Conservation (phyloP, 2,113 vertebrate genomes). For the Sciurus niger region DNA sequence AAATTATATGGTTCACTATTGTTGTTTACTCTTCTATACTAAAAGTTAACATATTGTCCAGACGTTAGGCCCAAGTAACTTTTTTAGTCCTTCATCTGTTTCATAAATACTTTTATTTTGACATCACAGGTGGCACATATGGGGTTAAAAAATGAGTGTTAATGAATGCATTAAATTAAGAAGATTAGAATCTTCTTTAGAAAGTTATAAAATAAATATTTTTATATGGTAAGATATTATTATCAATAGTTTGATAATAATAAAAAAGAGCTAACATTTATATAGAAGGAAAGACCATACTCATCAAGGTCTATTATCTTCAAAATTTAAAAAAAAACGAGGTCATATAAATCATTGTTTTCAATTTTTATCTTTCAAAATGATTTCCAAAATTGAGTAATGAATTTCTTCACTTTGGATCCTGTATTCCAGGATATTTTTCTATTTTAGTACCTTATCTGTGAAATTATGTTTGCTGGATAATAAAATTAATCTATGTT, state of each 20-base stretch:
- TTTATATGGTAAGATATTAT: not conserved
- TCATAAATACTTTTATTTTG: slow-evolving; percentile 7
- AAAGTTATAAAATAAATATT: not conserved
- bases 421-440: not conserved
- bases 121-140: not conserved
- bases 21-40: not conserved
- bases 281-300: not conserved
- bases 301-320: not conserved
- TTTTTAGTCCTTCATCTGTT: not conserved
- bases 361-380: not conserved
- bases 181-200: not conserved
- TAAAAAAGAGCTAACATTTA: not conserved
- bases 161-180: not conserved
- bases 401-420: not conserved
- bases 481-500: slow-evolving; percentile 59
- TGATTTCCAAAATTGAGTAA: not conserved
- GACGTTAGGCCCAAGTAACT: not conserved
- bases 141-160: not conserved
- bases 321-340: not conserved
- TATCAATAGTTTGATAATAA: not conserved
- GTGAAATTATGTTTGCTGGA: not conserved
- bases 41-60: not conserved
- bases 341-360: not conserved
- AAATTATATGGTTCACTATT: not conserved
- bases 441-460: not conserved